Conservation (phyloP, 2,888 invertebrate genomes). For the Iphiclides podalirius region DNA sequence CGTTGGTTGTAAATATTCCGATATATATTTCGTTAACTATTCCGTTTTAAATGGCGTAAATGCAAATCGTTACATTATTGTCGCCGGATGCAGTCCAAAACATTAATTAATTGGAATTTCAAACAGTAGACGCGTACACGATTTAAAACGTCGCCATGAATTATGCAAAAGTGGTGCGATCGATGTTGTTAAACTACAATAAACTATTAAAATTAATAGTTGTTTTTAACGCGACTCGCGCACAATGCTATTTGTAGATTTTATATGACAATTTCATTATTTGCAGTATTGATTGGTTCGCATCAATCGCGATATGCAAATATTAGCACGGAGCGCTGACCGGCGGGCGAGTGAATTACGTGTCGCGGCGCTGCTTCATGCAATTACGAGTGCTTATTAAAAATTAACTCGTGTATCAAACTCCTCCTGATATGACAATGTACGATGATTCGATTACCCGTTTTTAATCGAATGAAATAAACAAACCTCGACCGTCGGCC, state of each 20-base stretch:
- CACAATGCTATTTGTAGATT: conserved; percentile 62
- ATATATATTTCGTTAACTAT: not conserved
- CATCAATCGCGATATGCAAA: conserved; percentile 78
- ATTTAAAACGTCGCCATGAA: conserved; percentile 7
- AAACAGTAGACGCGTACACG: not conserved
- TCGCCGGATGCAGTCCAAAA: conserved; percentile 1
- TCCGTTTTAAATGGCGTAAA: not conserved
- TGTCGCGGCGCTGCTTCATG: conserved; percentile 66
- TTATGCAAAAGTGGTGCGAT: conserved; percentile 5
- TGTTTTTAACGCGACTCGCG: conserved; percentile 39
- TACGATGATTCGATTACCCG: conserved; percentile 9
- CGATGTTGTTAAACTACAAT: conserved; percentile 20
- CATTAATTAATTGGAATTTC: conserved; percentile 9
- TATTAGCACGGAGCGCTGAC: conserved; percentile 68
- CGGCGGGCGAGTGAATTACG: conserved; percentile 62
- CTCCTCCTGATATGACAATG: conserved; percentile 14
- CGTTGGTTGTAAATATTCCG: too few relatives aligned
- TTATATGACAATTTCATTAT: conserved; percentile 72
- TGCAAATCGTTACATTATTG: conserved; percentile 7
- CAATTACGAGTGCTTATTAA: conserved; percentile 75
- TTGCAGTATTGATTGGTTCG: conserved; percentile 77
- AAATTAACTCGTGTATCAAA: conserved; percentile 50
- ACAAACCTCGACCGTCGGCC: not conserved
- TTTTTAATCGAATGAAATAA: not conserved
- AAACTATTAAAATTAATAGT: conserved; percentile 37